Evolutionary conservation across 2,888 invertebrate genomes (phyloP), one percentile per base, ranked within the genome.

Genomic region (Gymnocheta viridis): DNA sequence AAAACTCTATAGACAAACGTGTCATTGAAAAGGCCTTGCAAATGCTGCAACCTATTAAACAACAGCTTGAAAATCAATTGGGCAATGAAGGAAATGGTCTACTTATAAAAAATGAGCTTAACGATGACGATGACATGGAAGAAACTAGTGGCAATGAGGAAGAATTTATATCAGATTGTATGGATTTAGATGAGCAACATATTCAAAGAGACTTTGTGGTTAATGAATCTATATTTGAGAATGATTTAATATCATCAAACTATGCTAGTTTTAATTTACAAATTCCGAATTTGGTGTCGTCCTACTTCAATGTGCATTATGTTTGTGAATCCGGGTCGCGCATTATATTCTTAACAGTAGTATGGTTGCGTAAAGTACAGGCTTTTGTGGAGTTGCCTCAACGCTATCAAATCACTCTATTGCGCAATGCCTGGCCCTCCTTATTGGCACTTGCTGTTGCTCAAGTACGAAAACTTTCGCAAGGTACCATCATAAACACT

Each of bases 261-360:
- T 95, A 96, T 89, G 94, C 95, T 83, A 93, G 94, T 60, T 97
- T 97, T 90, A 95, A 95, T 88, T 92, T 97, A 86, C 95, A 96
- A 87, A 95, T 96, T 54, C 95, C 95, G 14, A 94, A 94, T 27
- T 95, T 97, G 6, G 95, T 97, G 87, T 96, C 98, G 14, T 94
- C 96, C n/a, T 97, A 96, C 92, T 94, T 98, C 88, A 97, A 98
- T 87, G 95, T 97, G 89, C 98, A 98, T 93, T 98, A 97, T 89
- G 96, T 97, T 67, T 99, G 98, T 92, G 99, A 99, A 93, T 97
- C 97, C 87, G 98, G 98, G 27, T 98, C 98, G 2, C 93, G 99
- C 64, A 94, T 99, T 73, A 94, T 99, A 77, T 98, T 98, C 89
- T 94, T 98, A 10, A 95, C 96, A 14, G 96, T 98, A 78, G 96